Conservation (phyloP, 2,797 vertebrate species). For the Muscicapa striata region DNA sequence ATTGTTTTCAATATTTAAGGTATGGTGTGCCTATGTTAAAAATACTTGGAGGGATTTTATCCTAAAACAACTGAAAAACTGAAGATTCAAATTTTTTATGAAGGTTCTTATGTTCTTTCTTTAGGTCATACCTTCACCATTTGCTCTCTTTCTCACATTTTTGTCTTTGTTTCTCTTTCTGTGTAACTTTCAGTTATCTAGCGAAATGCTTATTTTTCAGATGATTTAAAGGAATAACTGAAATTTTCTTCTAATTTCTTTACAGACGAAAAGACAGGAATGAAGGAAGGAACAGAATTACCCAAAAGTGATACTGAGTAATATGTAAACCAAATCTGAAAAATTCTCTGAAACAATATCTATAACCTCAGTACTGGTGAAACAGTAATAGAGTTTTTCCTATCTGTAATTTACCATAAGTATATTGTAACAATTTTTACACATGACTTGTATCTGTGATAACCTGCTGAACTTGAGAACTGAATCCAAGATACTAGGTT, state of each 20-base stretch:
- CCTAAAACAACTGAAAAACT: not conserved
- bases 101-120: not conserved
- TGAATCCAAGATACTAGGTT: not conserved
- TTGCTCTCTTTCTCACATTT: not conserved
- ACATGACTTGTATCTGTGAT: rapidly evolving
- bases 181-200: not conserved
- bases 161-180: not conserved
- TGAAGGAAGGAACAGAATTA: not conserved
- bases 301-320: not conserved
- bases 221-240: not conserved
- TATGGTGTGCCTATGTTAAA: not conserved
- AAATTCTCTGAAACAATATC: not conserved
- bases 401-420: not conserved
- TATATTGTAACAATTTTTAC: not conserved
- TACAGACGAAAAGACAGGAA: not conserved
- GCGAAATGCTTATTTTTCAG: not conserved
- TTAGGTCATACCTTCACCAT: rapidly evolving
- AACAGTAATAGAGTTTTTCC: not conserved
- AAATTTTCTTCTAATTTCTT: not conserved
- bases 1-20: not conserved
- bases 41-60: not conserved
- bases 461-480: not conserved
- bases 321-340: not conserved
- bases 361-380: not conserved
- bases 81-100: not conserved